Evolutionary conservation across 2,888 invertebrate genomes (phyloP).

Genomic region (Mesorhabditis belari): DNA sequence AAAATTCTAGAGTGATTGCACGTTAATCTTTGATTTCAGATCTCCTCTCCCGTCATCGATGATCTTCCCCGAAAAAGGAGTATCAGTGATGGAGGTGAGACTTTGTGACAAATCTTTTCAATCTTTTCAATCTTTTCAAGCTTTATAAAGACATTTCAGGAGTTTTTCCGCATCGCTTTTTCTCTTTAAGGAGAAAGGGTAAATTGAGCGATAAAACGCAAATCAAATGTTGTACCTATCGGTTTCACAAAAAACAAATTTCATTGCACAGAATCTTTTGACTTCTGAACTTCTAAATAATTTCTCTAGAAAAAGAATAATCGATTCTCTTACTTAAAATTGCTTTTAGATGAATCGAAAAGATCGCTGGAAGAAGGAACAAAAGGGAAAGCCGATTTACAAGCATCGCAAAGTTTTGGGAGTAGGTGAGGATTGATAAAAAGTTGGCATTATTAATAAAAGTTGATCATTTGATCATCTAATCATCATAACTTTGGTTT

Average conservation of each 20-base stretch:
- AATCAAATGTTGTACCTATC: too few species aligned
- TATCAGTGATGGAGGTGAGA: neutral
- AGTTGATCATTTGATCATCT: too few species aligned
- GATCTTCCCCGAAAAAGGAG: neutral
- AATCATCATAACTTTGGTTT: too few species aligned
- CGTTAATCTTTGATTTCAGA: too few species aligned
- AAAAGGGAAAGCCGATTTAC: neutral
- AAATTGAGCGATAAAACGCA: neutral
- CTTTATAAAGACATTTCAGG: neutral
- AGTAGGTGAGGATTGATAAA: neutral
- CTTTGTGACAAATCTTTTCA: neutral
- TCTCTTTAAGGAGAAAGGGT: neutral
- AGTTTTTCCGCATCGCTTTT: neutral
- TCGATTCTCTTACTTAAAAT: neutral
- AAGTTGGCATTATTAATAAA: neutral
- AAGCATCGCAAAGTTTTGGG: neutral
- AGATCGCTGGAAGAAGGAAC: neutral
- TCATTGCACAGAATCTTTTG: too few species aligned
- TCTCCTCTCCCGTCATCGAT: neutral
- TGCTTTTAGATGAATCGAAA: neutral
- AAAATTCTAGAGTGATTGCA: too few species aligned
- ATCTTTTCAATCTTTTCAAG: neutral
- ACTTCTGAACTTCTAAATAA: too few species aligned
- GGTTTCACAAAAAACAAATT: too few species aligned
- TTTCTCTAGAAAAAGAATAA: too few species aligned